Evolutionary conservation across 2,888 invertebrate species (phyloP).

Genomic region (Melanostoma mellinum): DNA sequence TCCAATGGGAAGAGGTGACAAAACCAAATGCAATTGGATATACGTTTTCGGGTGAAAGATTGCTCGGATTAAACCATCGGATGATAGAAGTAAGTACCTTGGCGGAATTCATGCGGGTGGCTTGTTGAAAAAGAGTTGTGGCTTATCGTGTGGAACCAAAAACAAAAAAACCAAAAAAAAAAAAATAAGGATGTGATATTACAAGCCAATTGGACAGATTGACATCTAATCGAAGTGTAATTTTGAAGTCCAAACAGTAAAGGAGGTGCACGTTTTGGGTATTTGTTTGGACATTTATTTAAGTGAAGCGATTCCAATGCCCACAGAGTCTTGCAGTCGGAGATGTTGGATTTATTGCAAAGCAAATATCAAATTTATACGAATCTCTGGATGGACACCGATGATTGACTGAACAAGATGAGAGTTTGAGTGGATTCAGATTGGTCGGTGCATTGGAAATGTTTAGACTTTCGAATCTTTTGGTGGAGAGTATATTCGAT

Average conservation of each 20-base stretch:
- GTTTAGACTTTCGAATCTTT: too few relatives aligned
- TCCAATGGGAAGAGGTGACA: conserved; percentile 56
- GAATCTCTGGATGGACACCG: too few relatives aligned
- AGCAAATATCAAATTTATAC: too few relatives aligned
- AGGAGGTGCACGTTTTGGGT: conserved; percentile 52
- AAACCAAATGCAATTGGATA: conserved; percentile 66
- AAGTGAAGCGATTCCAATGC: conserved; percentile 23
- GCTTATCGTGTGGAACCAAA: neutral
- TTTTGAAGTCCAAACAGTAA: conserved; percentile 51
- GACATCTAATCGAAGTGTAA: conserved; percentile 67
- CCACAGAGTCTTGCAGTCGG: too few relatives aligned
- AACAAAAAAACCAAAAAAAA: too few relatives aligned
- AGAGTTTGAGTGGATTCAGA: too few relatives aligned
- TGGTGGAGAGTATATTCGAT: too few relatives aligned
- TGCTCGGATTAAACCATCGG: conserved; percentile 60
- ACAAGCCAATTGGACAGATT: conserved; percentile 61
- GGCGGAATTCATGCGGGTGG: conserved; percentile 39
- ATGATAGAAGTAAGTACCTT: conserved; percentile 38
- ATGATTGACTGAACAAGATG: too few relatives aligned
- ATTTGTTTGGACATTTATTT: conserved; percentile 68
- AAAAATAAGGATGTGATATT: conserved; percentile 36
- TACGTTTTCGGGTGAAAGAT: conserved; percentile 60
- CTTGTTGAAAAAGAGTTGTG: neutral
- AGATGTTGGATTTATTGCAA: too few relatives aligned
- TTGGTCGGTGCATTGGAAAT: too few relatives aligned